These are phyloP conservation scores for Macrotis lagotis DNA, from an alignment of 2,113 vertebrate species.

Conservation along the genomic window DNA sequence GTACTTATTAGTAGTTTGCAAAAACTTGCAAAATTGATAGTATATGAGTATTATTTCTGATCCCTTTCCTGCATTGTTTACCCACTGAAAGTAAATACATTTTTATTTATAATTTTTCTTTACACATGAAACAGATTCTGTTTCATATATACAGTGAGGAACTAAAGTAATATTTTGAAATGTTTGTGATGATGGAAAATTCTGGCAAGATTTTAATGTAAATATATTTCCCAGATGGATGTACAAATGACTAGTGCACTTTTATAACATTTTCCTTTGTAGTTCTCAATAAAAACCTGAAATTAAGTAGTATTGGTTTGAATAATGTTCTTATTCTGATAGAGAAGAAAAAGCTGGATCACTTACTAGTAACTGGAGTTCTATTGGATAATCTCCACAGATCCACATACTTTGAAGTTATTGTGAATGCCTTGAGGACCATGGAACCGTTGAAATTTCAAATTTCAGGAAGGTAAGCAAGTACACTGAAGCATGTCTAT, in stretches of 20 bases:
- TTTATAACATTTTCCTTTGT: conserved; percentile 47
- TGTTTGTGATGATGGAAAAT: background rate
- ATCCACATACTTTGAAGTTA: conserved; percentile 79
- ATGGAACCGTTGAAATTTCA: conserved; percentile 75
- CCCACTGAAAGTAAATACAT: background rate
- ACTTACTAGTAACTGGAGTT: conserved; percentile 82
- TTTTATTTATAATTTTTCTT: conserved; percentile 13
- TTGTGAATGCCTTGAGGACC: conserved; percentile 78
- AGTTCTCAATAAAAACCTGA: conserved; percentile 67
- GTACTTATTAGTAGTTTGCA: conserved; percentile 18
- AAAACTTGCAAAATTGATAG: background rate
- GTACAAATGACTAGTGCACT: conserved; percentile 20
- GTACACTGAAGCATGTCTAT: conserved; percentile 77
- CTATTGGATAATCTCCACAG: conserved; percentile 82
- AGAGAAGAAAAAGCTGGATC: conserved; percentile 81
- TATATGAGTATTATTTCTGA: background rate
- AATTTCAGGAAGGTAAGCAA: conserved; percentile 79
- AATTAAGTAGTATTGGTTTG: conserved; percentile 57
- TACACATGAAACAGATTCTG: conserved; percentile 36
- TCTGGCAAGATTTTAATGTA: conserved; percentile 35
- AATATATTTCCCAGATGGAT: conserved; percentile 29
- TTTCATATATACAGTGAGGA: conserved; percentile 9
- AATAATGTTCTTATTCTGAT: conserved; percentile 78
- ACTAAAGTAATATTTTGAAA: conserved; percentile 27
- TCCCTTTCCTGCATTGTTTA: conserved; percentile 41